Evolutionary conservation across 2,797 vertebrate genomes (phyloP).

Genomic region (Tauraco hartlaubi): DNA sequence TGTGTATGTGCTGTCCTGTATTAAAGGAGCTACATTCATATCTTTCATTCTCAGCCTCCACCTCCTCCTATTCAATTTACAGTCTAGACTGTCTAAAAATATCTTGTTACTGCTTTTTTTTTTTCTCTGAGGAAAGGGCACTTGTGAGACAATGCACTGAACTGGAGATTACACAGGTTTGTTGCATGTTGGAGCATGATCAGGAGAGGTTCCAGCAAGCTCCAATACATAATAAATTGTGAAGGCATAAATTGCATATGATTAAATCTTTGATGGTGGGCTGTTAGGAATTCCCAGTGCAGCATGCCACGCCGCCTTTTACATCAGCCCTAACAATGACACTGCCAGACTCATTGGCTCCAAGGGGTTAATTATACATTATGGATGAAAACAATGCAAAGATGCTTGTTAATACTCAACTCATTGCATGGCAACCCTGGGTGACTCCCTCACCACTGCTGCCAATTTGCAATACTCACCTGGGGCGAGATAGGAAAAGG

Average conservation of each 20-base stretch:
- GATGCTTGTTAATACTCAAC: constrained; percentile 57
- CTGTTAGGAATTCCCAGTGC: constrained; percentile 51
- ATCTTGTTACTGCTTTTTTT: background rate
- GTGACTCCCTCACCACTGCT: constrained; percentile 20
- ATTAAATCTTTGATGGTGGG: constrained; percentile 60
- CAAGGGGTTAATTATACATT: constrained; percentile 71
- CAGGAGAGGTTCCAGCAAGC: constrained; percentile 40
- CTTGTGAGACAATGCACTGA: constrained; percentile 43
- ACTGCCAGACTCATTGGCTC: constrained; percentile 55
- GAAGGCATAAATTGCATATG: constrained; percentile 47
- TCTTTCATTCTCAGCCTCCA: background rate
- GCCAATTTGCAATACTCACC: constrained; percentile 61
- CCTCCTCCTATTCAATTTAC: constrained; percentile 56
- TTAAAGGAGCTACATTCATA: constrained; percentile 12
- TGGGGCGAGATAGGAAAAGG: constrained; percentile 50
- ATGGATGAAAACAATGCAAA: constrained; percentile 46
- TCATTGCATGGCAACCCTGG: background rate
- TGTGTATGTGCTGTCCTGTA: background rate
- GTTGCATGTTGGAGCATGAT: constrained; percentile 51
- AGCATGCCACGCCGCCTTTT: background rate
- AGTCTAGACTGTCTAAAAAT: constrained; percentile 60
- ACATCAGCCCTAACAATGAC: constrained; percentile 37
- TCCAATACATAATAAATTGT: constrained; percentile 35
- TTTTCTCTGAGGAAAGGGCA: constrained; percentile 8
- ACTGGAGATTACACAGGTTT: constrained; percentile 44